These are phyloP conservation scores for Sula dactylatra DNA, from an alignment of 2,113 vertebrate species.

Conservation along the genomic window DNA sequence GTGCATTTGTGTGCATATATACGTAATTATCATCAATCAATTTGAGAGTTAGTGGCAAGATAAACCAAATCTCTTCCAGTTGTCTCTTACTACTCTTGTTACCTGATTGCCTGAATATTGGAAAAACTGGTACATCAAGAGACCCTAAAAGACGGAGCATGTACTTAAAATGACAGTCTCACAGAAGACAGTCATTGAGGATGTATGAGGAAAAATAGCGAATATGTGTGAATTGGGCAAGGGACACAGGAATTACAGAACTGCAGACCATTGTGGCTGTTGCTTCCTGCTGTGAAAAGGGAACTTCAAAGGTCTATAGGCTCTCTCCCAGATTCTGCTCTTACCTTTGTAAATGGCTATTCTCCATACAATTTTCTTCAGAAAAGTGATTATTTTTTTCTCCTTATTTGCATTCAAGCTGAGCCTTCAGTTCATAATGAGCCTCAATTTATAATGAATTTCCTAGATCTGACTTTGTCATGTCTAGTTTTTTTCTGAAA, in stretches of 20 bases:
- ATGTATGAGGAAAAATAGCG: background rate
- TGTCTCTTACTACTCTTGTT: background rate
- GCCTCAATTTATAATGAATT: background rate
- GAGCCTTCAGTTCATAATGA: background rate
- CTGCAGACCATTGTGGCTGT: background rate
- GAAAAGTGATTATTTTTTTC: background rate
- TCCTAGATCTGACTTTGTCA: background rate
- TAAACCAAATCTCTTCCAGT: background rate
- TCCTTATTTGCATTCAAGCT: background rate
- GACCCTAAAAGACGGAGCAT: background rate
- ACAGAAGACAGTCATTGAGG: background rate
- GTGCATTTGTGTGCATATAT: background rate
- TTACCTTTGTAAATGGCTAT: background rate
- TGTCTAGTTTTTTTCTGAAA: background rate
- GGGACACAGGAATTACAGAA: background rate
- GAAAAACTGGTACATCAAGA: conserved; percentile 13
- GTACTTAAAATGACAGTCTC: background rate
- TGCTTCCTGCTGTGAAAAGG: background rate
- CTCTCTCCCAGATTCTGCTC: background rate
- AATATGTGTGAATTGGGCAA: background rate
- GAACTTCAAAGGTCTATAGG: background rate
- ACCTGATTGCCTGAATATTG: background rate
- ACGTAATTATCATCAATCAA: conserved; percentile 30
- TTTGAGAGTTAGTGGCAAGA: background rate
- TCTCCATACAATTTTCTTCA: background rate